phyloP scores from a whole-genome alignment of 2,888 invertebrate species.

The Coecobrya sp. region DNA sequence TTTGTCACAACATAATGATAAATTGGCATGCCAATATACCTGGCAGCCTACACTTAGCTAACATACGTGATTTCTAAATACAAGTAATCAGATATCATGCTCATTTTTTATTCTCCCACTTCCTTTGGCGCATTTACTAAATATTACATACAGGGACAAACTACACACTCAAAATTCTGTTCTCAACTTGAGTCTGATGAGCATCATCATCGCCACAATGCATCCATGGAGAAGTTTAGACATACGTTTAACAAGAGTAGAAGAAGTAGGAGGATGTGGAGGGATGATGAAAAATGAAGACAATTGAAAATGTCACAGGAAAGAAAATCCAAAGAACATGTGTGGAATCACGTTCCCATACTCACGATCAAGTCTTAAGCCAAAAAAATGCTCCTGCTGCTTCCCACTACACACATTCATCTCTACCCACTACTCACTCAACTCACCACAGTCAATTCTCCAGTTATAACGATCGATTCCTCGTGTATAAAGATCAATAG shows the following conservation, averaged over 20 bases:
- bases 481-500: not conserved
- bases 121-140: no score
- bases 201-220: not conserved
- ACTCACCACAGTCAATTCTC: not conserved
- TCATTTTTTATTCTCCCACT: no score
- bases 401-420: not conserved
- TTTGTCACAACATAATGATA: no score
- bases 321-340: conserved; percentile 84
- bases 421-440: not conserved
- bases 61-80: no score
- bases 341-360: conserved; percentile 84
- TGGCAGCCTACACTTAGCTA: no score
- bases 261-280: not conserved
- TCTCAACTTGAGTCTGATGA: not conserved
- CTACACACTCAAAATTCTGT: conserved; percentile 36
- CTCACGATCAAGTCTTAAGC: conserved; percentile 72
- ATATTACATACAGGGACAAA: no score
- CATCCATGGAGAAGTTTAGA: not conserved
- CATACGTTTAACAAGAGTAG: no score
- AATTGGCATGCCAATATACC: no score
- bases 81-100: no score
- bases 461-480: conserved; percentile 3
- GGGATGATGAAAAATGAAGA: conserved; percentile 83
- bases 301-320: conserved; percentile 74
- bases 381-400: conserved; percentile 7